Percentiles rank a stretch among this genome's conserved stretches.
These are phyloP conservation scores for Aproaerema taeniolella DNA, from an alignment of 2,888 invertebrate species.

Conservation along the genomic window DNA sequence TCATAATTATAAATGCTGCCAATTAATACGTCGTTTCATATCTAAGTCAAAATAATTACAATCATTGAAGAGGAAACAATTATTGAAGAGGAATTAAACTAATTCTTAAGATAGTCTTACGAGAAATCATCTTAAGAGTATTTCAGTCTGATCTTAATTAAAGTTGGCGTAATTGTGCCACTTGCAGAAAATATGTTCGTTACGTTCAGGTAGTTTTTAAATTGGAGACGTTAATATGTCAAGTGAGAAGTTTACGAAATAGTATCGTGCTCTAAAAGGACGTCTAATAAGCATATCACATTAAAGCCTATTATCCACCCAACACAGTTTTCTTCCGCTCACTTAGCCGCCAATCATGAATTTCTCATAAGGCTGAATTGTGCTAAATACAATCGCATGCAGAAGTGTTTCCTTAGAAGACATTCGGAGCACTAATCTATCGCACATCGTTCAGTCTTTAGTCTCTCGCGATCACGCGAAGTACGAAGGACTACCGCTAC, in stretches of 20 bases:
- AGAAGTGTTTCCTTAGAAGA: too few species aligned
- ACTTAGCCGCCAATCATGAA: too few species aligned
- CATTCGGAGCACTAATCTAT: too few species aligned
- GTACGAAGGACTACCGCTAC: too few species aligned
- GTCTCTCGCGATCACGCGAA: too few species aligned
- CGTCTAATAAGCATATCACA: neutral
- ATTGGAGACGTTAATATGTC: conserved; percentile 23
- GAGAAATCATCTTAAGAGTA: conserved; percentile 26
- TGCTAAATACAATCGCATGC: too few species aligned
- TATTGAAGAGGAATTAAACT: neutral
- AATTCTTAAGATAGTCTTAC: conserved; percentile 21
- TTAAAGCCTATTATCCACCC: neutral
- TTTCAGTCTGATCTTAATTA: too few species aligned
- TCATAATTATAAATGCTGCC: conserved; percentile 32
- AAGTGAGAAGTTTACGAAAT: neutral
- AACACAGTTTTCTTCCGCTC: too few species aligned
- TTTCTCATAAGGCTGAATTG: too few species aligned
- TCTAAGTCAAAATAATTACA: conserved; percentile 28
- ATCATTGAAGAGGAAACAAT: conserved; percentile 28
- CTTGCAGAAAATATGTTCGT: conserved; percentile 35
- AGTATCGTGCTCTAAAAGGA: neutral
- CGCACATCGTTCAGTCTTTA: too few species aligned
- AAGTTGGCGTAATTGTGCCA: too few species aligned
- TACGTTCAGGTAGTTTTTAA: conserved; percentile 67
- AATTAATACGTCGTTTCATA: conserved; percentile 19